phyloP scores from a whole-genome alignment of 2,113 vertebrate species.

The Symphodus melops region DNA sequence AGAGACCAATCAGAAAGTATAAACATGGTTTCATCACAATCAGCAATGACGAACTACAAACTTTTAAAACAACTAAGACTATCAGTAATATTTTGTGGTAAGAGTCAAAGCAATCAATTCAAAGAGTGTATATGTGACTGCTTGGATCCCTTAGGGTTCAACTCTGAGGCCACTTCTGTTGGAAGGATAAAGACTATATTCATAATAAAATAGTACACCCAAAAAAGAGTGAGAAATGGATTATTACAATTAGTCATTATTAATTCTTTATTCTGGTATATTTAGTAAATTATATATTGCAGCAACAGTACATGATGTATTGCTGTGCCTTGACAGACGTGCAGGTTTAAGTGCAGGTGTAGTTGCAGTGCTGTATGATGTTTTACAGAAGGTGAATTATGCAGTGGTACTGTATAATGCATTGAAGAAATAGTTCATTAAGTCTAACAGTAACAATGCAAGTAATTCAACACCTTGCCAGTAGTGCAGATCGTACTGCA shows the following conservation, averaged over 20 bases:
- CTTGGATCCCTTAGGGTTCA: neutral
- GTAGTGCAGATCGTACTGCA: constrained; percentile 91
- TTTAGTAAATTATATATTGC: no score
- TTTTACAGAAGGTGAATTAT: neutral
- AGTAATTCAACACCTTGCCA: constrained; percentile 87
- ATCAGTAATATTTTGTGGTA: neutral
- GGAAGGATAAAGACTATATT: neutral
- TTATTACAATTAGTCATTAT: no score
- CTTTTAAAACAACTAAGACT: neutral
- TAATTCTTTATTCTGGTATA: no score
- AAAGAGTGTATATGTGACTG: neutral
- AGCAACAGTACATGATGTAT: no score
- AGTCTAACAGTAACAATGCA: no score
- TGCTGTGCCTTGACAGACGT: no score
- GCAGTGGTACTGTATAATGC: constrained; percentile 63
- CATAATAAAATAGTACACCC: no score
- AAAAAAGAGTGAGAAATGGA: no score
- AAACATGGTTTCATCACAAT: neutral
- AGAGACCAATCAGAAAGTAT: constrained; percentile 21
- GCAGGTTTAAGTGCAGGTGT: neutral
- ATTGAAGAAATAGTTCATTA: no score
- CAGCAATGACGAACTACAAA: neutral
- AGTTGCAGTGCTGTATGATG: neutral
- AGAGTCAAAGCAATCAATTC: neutral
- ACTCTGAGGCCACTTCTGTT: neutral